phyloP scores from a whole-genome alignment of 1,140 invertebrate species.

The Drosophila tropicalis region DNA sequence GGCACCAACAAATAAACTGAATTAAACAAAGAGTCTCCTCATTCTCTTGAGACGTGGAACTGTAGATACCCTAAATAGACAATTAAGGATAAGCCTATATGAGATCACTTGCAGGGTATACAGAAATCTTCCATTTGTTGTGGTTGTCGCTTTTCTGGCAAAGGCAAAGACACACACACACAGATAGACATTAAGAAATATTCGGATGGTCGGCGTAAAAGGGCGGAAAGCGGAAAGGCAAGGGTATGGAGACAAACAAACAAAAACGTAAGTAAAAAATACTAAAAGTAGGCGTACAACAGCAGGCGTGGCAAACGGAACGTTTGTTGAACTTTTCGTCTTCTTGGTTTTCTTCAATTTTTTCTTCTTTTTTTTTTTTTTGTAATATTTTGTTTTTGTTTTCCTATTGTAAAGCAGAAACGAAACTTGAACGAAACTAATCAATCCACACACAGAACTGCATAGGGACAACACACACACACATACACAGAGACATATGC shows the following conservation, averaged over 20 bases:
- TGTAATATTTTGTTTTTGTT: neutral
- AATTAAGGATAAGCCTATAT: neutral
- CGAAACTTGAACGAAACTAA: slow-evolving; percentile 64
- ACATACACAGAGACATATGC: neutral
- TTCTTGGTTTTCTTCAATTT: slow-evolving; percentile 2
- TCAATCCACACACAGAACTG: slow-evolving; percentile 55
- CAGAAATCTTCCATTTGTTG: neutral
- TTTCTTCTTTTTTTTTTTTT: too few species aligned
- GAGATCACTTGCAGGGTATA: neutral
- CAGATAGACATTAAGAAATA: neutral
- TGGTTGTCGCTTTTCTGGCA: neutral
- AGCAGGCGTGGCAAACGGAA: slow-evolving; percentile 33
- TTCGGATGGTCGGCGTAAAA: too few species aligned
- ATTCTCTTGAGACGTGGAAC: neutral
- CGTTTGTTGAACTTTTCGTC: slow-evolving; percentile 60
- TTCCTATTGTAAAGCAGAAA: neutral
- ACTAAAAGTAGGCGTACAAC: slow-evolving; percentile 50
- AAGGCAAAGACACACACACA: slow-evolving; percentile 30
- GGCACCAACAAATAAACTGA: slow-evolving; percentile 21
- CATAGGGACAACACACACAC: neutral
- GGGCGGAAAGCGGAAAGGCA: neutral
- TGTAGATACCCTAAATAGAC: neutral
- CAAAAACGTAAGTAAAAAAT: slow-evolving; percentile 26
- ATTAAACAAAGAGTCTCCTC: neutral
- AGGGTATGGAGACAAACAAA: slow-evolving; percentile 17